These are phyloP conservation scores for Sphaerophoria taeniata DNA, from an alignment of 2,888 invertebrate genomes.

Conservation along the genomic window DNA sequence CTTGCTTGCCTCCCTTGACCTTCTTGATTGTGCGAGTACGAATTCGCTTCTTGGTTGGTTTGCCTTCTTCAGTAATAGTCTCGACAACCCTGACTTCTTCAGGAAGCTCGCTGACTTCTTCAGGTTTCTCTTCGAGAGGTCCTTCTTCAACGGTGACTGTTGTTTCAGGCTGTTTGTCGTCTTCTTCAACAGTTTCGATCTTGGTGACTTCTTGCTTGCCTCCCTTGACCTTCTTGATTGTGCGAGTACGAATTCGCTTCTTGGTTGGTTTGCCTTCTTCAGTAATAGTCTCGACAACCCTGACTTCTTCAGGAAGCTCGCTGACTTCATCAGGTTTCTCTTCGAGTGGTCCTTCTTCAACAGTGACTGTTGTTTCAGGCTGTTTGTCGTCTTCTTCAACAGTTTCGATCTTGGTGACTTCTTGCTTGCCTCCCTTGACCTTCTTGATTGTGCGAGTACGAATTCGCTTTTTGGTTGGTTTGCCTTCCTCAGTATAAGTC, in stretches of 20 bases:
- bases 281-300: slow-evolving; percentile 18
- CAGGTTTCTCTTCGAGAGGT: slow-evolving; percentile 43
- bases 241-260: slow-evolving; percentile 49
- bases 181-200: slow-evolving; percentile 57
- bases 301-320: slow-evolving; percentile 53
- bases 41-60: slow-evolving; percentile 44
- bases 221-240: slow-evolving; percentile 50
- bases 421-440: slow-evolving; percentile 56
- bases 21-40: slow-evolving; percentile 50
- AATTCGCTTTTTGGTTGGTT: slow-evolving; percentile 45
- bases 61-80: slow-evolving; percentile 45
- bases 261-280: slow-evolving; percentile 56
- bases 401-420: slow-evolving; percentile 59
- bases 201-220: slow-evolving; percentile 57
- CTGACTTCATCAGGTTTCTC: slow-evolving; percentile 37
- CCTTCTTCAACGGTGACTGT: slow-evolving; percentile 54
- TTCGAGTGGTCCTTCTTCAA: slow-evolving; percentile 42
- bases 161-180: slow-evolving; percentile 52
- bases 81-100: slow-evolving; percentile 48
- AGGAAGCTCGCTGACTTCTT: slow-evolving; percentile 41
- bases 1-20: slow-evolving; percentile 55
- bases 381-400: slow-evolving; percentile 57
- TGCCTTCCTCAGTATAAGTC: slow-evolving; percentile 43
- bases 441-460: slow-evolving; percentile 47
- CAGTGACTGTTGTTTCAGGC: slow-evolving; percentile 51